Evolutionary conservation across 2,113 vertebrate species (phyloP).

Genomic region (Albula glossodonta): DNA sequence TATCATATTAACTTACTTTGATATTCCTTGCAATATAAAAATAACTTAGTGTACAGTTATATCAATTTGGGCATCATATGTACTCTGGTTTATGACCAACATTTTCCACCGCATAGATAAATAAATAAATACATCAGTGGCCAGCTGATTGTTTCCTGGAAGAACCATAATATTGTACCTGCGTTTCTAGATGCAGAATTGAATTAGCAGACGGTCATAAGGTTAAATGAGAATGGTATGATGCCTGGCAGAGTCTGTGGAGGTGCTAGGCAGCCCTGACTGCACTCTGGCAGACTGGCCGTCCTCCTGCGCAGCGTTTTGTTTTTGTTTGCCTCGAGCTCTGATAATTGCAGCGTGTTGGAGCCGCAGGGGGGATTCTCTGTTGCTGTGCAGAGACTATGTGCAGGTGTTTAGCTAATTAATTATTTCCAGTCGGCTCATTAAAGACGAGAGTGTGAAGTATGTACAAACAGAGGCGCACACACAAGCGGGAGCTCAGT

Average conservation of each 20-base stretch:
- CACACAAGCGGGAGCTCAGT: background rate
- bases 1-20: too few species aligned
- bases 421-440: constrained; percentile 29
- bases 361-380: background rate
- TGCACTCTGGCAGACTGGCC: constrained; percentile 28
- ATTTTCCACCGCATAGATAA: too few species aligned
- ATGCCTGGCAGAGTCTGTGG: background rate
- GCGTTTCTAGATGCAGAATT: background rate
- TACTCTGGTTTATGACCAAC: too few species aligned
- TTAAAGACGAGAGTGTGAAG: constrained; percentile 7
- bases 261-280: background rate
- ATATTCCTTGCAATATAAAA: too few species aligned
- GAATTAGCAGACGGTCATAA: constrained; percentile 10
- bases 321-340: constrained; percentile 28
- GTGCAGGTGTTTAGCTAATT: constrained; percentile 29
- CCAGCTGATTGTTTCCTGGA: background rate
- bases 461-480: constrained; percentile 5
- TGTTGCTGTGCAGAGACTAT: background rate
- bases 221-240: background rate
- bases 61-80: too few species aligned
- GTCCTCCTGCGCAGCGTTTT: constrained; percentile 20
- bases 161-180: background rate
- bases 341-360: constrained; percentile 35
- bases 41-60: too few species aligned
- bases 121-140: background rate